These are phyloP conservation scores for Cyrtodaria siliqua DNA, from an alignment of 2,888 invertebrate genomes.

Conservation along the genomic window DNA sequence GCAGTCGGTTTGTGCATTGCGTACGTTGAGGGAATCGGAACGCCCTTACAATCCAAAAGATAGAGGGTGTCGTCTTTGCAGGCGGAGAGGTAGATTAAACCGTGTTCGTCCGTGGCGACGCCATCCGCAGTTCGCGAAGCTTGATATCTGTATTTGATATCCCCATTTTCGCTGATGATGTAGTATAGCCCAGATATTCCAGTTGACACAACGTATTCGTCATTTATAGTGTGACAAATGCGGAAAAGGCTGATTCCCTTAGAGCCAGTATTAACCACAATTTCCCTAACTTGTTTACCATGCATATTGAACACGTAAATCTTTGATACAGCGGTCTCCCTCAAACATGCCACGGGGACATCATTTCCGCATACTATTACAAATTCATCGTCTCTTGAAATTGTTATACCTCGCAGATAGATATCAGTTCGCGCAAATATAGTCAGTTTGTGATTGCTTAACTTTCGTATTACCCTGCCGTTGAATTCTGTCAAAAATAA, in stretches of 20 bases:
- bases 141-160: conserved; percentile 46
- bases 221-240: conserved; percentile 54
- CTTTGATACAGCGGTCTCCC: conserved; percentile 44
- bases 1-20: conserved; percentile 61
- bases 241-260: conserved; percentile 48
- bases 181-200: conserved; percentile 52
- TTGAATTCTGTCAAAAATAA: conserved; percentile 55
- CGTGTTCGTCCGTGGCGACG: conserved; percentile 54
- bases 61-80: conserved; percentile 57
- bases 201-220: conserved; percentile 54
- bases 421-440: conserved; percentile 57
- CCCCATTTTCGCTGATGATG: conserved; percentile 45
- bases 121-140: conserved; percentile 54
- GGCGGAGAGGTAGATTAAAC: conserved; percentile 57
- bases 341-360: conserved; percentile 52
- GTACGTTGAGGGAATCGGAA: conserved; percentile 54
- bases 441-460: conserved; percentile 29
- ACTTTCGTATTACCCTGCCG: conserved; percentile 50
- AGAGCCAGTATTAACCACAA: conserved; percentile 40
- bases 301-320: conserved; percentile 32
- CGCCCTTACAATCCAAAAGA: conserved; percentile 46
- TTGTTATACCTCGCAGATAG: conserved; percentile 50
- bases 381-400: conserved; percentile 31
- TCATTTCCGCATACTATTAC: conserved; percentile 59
- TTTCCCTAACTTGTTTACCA: conserved; percentile 41